phyloP scores from a whole-genome alignment of 2,888 invertebrate species.

The Calephelis perditalis region DNA sequence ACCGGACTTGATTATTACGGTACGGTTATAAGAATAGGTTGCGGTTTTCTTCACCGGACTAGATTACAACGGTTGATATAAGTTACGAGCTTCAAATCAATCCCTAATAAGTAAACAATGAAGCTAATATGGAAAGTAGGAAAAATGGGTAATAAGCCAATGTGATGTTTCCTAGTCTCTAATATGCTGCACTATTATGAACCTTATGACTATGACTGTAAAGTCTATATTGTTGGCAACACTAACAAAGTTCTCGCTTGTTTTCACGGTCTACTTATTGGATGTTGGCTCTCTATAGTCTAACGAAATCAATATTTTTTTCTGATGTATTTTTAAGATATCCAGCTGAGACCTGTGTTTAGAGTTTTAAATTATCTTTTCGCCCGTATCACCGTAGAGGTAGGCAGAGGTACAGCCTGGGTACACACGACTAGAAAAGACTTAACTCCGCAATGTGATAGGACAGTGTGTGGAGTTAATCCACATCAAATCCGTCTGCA shows the following conservation, averaged over 20 bases:
- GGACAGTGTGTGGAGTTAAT: too few species aligned
- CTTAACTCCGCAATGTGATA: too few species aligned
- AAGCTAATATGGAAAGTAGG: constrained; percentile 3
- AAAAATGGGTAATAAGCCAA: constrained; percentile 6
- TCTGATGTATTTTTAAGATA: constrained; percentile 11
- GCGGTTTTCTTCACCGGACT: too few species aligned
- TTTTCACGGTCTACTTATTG: constrained; percentile 78
- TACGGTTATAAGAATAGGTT: too few species aligned
- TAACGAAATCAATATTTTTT: constrained; percentile 61
- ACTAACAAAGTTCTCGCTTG: constrained; percentile 58
- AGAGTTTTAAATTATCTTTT: too few species aligned
- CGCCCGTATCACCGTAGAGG: too few species aligned
- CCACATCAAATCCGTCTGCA: too few species aligned
- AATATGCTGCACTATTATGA: neutral
- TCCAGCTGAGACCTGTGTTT: too few species aligned
- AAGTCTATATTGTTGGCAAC: constrained; percentile 41
- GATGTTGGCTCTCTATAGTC: constrained; percentile 76
- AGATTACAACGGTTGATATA: too few species aligned
- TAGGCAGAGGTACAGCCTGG: too few species aligned
- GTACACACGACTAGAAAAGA: too few species aligned
- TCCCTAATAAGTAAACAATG: constrained; percentile 2
- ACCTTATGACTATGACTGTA: constrained; percentile 36
- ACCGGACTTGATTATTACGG: too few species aligned
- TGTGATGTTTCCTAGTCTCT: neutral
- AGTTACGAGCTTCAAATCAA: constrained; percentile 11